phyloP scores from a whole-genome alignment of 1,140 invertebrate genomes.

The Ips typographus region DNA sequence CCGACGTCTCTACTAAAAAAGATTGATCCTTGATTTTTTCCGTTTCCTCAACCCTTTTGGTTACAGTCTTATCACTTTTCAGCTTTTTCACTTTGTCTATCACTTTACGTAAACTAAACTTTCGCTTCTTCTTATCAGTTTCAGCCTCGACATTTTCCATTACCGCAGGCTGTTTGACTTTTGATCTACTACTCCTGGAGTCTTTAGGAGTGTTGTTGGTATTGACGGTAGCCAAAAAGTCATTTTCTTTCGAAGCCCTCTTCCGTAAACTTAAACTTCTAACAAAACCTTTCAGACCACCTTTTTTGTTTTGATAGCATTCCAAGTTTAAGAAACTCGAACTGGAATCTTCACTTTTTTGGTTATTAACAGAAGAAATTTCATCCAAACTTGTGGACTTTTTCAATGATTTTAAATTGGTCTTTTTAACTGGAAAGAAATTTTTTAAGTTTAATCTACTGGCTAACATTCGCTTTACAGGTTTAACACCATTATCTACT shows the following conservation, averaged over 20 bases:
- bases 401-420: slow-evolving; percentile 16
- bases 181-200: slow-evolving; percentile 2
- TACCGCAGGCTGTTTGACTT: slow-evolving; percentile 4
- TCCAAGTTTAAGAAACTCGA: neutral
- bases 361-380: neutral
- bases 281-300: slow-evolving; percentile 30
- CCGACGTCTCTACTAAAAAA: slow-evolving; percentile 44
- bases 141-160: neutral
- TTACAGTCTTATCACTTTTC: slow-evolving; percentile 30
- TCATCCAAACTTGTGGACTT: slow-evolving; percentile 7
- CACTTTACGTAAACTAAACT: slow-evolving; percentile 37
- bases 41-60: neutral
- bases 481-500: neutral
- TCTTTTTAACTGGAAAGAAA: slow-evolving; percentile 44
- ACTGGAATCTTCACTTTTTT: neutral
- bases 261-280: slow-evolving; percentile 32
- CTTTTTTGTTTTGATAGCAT: slow-evolving; percentile 26
- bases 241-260: slow-evolving; percentile 13
- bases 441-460: slow-evolving; percentile 42
- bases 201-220: slow-evolving; percentile 14
- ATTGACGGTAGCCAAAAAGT: neutral
- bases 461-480: slow-evolving; percentile 28
- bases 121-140: slow-evolving; percentile 28
- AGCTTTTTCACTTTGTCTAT: slow-evolving; percentile 41
- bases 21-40: slow-evolving; percentile 17